phyloP scores from a whole-genome alignment of 2,888 invertebrate species.

The Leptopilina myrica region DNA sequence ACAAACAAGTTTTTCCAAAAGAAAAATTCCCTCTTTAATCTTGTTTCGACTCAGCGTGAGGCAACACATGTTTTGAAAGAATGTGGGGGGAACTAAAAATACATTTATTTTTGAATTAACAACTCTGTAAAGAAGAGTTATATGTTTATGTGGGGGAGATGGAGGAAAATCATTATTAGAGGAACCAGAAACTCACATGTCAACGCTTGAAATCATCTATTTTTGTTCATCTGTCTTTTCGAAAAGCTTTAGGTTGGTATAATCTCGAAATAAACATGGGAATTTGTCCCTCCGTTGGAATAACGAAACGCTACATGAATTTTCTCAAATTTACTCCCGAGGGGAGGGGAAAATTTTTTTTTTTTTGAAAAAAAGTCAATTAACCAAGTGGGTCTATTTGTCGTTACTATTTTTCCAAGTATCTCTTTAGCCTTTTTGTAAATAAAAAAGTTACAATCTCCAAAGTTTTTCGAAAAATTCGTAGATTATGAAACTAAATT shows the following conservation, averaged over 20 bases:
- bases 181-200: conserved; percentile 52
- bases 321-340: not conserved
- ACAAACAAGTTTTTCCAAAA: not conserved
- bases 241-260: conserved; percentile 34
- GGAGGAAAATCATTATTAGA: not conserved
- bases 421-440: no score
- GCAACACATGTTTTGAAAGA: not conserved
- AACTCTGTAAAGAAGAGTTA: not conserved
- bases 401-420: no score
- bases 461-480: no score
- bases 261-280: conserved; percentile 57
- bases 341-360: not conserved
- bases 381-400: no score
- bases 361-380: no score
- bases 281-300: not conserved
- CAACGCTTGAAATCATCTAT: conserved; percentile 61
- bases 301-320: conserved; percentile 34
- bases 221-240: conserved; percentile 56
- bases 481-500: no score
- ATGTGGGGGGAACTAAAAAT: conserved; percentile 9
- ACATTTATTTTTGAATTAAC: conserved; percentile 4
- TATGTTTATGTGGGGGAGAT: not conserved
- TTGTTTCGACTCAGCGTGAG: not conserved
- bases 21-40: not conserved
- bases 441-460: no score